Conservation (phyloP, 2,113 vertebrate species). For the Sapayoa aenigma region DNA sequence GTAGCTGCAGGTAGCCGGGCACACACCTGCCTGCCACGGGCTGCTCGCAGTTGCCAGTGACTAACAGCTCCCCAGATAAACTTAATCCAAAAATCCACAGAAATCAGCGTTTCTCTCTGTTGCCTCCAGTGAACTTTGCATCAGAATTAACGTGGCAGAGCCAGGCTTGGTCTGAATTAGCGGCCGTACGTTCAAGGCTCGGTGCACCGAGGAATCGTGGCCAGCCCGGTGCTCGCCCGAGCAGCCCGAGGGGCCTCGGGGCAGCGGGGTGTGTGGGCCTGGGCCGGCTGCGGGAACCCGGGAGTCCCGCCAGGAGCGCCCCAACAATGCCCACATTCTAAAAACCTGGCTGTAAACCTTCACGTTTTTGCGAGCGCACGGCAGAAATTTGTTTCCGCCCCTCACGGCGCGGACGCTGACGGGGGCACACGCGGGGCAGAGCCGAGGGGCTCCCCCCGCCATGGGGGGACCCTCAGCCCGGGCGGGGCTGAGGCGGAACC, state of each 20-base stretch:
- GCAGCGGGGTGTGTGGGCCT: accelerated
- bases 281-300: accelerated
- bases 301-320: not conserved
- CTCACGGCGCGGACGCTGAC: accelerated
- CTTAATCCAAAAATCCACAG: not conserved
- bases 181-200: not conserved
- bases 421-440: accelerated
- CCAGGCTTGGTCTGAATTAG: not conserved
- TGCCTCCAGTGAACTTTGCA: not conserved
- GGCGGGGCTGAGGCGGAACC: not conserved
- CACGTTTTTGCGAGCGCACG: accelerated
- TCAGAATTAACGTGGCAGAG: accelerated
- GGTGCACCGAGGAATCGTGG: accelerated
- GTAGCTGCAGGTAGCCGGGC: not conserved
- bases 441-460: no score
- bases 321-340: accelerated
- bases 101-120: not conserved
- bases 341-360: not conserved
- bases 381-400: not conserved
- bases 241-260: accelerated
- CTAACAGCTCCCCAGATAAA: not conserved
- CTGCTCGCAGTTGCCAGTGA: not conserved
- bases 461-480: not conserved
- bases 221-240: not conserved
- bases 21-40: not conserved